Evolutionary conservation across 2,888 invertebrate genomes (phyloP).

Genomic region (Leptodirus hochenwartii): DNA sequence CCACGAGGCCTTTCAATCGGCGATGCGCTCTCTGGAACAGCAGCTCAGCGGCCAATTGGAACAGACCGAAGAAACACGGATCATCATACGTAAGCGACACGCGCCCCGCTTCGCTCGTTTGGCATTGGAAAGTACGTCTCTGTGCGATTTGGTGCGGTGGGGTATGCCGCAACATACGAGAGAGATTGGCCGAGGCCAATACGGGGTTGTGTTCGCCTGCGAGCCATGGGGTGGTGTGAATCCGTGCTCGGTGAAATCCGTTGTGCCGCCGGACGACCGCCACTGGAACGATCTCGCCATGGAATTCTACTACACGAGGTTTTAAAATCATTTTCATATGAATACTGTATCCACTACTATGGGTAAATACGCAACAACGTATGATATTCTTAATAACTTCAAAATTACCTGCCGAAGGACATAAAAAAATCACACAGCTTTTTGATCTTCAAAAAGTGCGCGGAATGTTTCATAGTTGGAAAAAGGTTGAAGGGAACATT

Average conservation of each 20-base stretch:
- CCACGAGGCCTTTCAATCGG: slow-evolving; percentile 59
- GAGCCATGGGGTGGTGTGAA: slow-evolving; percentile 53
- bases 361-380: no score
- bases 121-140: slow-evolving; percentile 66
- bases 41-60: slow-evolving; percentile 55
- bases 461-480: no score
- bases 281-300: slow-evolving; percentile 82
- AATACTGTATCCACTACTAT: no score
- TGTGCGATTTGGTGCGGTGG: slow-evolving; percentile 57
- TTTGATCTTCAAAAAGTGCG: no score
- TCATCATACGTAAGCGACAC: slow-evolving; percentile 55
- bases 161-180: slow-evolving; percentile 48
- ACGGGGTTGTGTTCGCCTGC: slow-evolving; percentile 73
- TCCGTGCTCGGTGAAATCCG: slow-evolving; percentile 75
- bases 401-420: slow-evolving; percentile 9
- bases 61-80: slow-evolving; percentile 62
- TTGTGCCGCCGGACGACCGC: slow-evolving; percentile 72
- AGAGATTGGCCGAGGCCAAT: slow-evolving; percentile 67
- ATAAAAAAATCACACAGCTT: no score
- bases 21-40: slow-evolving; percentile 49
- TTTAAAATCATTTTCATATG: no score
- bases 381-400: no score
- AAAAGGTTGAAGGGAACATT: no score
- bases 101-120: slow-evolving; percentile 67
- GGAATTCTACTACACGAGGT: slow-evolving; percentile 83